Percentiles rank a stretch among this genome's conserved stretches.
Evolutionary conservation across 2,888 invertebrate genomes (phyloP).

Genomic region (Marronus borbonicus): DNA sequence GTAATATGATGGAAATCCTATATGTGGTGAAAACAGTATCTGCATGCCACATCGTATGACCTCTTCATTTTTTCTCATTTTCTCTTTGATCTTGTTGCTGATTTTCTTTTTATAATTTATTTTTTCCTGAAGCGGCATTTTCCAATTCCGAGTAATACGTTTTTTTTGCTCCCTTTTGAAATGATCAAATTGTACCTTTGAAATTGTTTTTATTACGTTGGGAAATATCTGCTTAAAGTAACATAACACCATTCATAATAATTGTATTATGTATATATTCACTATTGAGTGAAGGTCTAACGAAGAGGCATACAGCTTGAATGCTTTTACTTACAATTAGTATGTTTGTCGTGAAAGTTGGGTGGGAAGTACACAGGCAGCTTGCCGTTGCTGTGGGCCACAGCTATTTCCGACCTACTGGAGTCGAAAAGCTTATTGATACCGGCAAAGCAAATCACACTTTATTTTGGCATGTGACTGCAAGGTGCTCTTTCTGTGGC

Average conservation of each 20-base stretch:
- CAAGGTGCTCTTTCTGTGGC: slow-evolving; percentile 56
- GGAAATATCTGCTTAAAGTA: neutral
- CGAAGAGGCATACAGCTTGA: slow-evolving; percentile 47
- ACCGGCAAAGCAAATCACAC: slow-evolving; percentile 57
- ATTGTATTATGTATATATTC: no score
- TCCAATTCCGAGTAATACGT: no score
- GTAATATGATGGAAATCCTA: neutral
- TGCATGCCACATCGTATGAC: slow-evolving; percentile 39
- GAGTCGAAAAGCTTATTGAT: slow-evolving; percentile 69
- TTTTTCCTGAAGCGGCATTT: no score
- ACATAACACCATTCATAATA: neutral
- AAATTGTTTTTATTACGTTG: neutral
- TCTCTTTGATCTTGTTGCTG: no score
- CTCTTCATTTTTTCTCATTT: neutral
- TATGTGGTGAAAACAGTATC: slow-evolving; percentile 12
- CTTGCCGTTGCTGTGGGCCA: slow-evolving; percentile 81
- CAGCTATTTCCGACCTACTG: slow-evolving; percentile 70
- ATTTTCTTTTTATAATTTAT: no score
- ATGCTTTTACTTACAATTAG: slow-evolving; percentile 55
- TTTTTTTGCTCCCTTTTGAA: no score
- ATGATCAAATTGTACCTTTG: neutral
- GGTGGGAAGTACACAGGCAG: slow-evolving; percentile 74
- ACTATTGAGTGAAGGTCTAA: slow-evolving; percentile 3
- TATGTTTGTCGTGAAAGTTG: slow-evolving; percentile 62
- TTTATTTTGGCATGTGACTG: slow-evolving; percentile 38